Evolutionary conservation across 2,888 invertebrate genomes (phyloP).

Genomic region (Acrobasis suavella): DNA sequence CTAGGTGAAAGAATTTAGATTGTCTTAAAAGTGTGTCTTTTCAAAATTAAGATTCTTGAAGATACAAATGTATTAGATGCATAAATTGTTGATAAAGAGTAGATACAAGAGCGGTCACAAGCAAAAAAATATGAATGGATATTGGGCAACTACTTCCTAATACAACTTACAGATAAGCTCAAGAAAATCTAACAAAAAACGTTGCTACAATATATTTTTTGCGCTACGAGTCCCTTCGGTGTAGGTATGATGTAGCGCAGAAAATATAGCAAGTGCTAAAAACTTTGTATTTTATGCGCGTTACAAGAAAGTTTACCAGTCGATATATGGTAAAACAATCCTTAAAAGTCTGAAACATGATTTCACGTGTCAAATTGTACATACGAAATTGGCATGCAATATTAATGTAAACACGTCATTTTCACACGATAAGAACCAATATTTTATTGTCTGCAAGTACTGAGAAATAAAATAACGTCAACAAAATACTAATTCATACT

Average conservation of each 20-base stretch:
- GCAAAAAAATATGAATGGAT: too few species aligned
- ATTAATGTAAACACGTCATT: constrained; percentile 13
- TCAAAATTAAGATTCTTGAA: too few species aligned
- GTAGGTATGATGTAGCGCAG: not conserved
- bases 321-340: constrained; percentile 5
- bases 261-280: not conserved
- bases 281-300: not conserved
- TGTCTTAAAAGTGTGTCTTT: too few species aligned
- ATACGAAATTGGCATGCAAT: constrained; percentile 13
- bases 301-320: not conserved
- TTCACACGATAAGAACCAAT: not conserved
- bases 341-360: constrained; percentile 2
- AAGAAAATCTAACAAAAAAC: too few species aligned
- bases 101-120: too few species aligned
- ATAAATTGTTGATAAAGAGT: too few species aligned
- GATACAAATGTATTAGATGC: too few species aligned
- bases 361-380: not conserved
- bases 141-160: too few species aligned
- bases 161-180: too few species aligned
- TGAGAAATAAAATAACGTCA: constrained; percentile 1
- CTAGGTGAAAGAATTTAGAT: too few species aligned
- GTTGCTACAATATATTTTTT: too few species aligned
- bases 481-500: constrained; percentile 50
- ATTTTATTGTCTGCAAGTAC: not conserved
- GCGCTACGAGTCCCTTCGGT: too few species aligned